Base-by-base conservation (phyloP, 2,113 vertebrate species). In the Oreochromis spilurus region DNA sequence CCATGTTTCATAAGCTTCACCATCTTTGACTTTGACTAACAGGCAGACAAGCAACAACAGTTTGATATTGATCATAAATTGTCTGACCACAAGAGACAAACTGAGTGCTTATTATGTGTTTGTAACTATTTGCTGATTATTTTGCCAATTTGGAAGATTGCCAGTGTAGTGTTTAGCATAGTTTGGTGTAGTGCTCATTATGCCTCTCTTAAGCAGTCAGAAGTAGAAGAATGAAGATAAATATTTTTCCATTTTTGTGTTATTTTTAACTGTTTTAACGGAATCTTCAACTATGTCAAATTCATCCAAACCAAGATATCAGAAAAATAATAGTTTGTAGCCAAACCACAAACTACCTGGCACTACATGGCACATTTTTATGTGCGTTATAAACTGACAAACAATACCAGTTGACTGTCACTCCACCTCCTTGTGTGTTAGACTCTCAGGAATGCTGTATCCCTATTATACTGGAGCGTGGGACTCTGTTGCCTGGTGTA, bases 401-500 rank as follows among this genome's bases (percentile, higher is more conserved):
- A 82, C 52, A 52, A 79, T 88, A 83, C 72, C 55, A 79, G 83
- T 78, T 85, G 79, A 67, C 17, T 91, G 62, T 89, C 70, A 85
- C 79, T 82, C 86, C 87, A 87, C 83, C 70, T 89, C 79, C 17
- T 92, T 86, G 81, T 81, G 29, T 92, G 89, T 87, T 83, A 92
- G 75, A 67, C 70, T 83, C 53, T 45, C 85, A 88, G 81, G 93
- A 93, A 94, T 94, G 86, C 87, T 88, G 91, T 85, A 85, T 90
- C 90, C 87, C 91, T 84, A 92, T 93, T 94, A 93, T 92, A 85
- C 86, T n/a, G 86, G 94, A 95, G 94, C 94, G 95, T 96, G 95
- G 93, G 94, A 95, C 94, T 88, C 72, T 82, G 94, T 94, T 90
- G 91, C 91, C 82, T 90, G 93, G 92, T 93, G 90, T 84, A 84